Conservation (phyloP, 1,140 invertebrate species). For the Trichonephila clavipes region DNA sequence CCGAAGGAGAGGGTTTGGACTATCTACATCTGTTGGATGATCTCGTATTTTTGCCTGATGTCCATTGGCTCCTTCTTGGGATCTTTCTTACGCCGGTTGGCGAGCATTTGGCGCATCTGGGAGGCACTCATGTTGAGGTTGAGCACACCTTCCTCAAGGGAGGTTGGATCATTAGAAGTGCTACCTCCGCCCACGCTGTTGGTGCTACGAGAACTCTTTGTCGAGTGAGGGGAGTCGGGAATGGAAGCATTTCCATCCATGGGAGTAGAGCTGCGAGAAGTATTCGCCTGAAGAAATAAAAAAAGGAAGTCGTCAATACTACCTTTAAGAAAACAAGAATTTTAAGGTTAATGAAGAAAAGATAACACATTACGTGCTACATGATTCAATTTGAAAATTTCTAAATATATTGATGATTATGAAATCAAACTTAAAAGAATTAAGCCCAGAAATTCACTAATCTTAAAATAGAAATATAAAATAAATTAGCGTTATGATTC, state of each 20-base stretch:
- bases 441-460: too few species aligned
- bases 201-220: slow-evolving; percentile 70
- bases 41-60: slow-evolving; percentile 94
- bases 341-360: too few species aligned
- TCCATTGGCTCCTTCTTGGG: slow-evolving; percentile 93
- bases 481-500: too few species aligned
- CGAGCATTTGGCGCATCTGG: slow-evolving; percentile 91
- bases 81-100: slow-evolving; percentile 91
- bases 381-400: too few species aligned
- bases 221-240: slow-evolving; percentile 71
- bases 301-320: neutral
- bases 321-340: neutral
- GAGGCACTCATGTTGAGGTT: slow-evolving; percentile 93
- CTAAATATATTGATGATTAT: too few species aligned
- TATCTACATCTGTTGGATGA: slow-evolving; percentile 90
- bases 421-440: too few species aligned
- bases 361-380: too few species aligned
- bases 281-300: neutral
- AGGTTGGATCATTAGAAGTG: neutral
- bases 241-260: slow-evolving; percentile 64
- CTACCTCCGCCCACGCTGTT: slow-evolving; percentile 40
- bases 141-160: slow-evolving; percentile 80
- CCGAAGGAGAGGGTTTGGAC: neutral
- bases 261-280: slow-evolving; percentile 76
- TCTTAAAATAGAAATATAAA: too few species aligned